Conservation (phyloP, 2,888 invertebrate genomes). For the Morpho achilles region DNA sequence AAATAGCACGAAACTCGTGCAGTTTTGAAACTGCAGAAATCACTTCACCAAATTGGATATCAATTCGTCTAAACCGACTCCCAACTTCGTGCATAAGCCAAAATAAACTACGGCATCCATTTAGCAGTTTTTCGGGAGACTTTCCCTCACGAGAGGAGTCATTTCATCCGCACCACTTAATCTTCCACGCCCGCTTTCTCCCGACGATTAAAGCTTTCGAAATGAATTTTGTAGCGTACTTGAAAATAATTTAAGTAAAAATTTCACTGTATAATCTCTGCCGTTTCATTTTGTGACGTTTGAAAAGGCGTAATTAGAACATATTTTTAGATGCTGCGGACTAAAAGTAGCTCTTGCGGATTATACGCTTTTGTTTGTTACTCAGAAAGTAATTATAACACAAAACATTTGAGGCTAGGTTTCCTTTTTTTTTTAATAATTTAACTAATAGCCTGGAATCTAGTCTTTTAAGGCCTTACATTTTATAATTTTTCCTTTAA, state of each 20-base stretch:
- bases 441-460: no score
- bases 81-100: slow-evolving; percentile 19
- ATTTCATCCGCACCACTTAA: slow-evolving; percentile 23
- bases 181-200: slow-evolving; percentile 19
- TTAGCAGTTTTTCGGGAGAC: slow-evolving; percentile 8
- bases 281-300: slow-evolving; percentile 16
- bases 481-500: no score
- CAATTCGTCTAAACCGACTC: slow-evolving; percentile 19
- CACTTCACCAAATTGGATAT: slow-evolving; percentile 21
- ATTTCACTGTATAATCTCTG: slow-evolving; percentile 22
- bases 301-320: slow-evolving; percentile 23
- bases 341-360: slow-evolving; percentile 3
- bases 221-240: slow-evolving; percentile 23
- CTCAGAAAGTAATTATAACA: no score
- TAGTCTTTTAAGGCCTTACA: not conserved
- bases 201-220: slow-evolving; percentile 30
- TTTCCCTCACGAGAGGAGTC: slow-evolving; percentile 1
- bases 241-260: slow-evolving; percentile 26
- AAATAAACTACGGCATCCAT: slow-evolving; percentile 19
- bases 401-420: no score
- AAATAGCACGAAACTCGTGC: not conserved
- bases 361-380: not conserved
- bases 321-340: slow-evolving; percentile 6
- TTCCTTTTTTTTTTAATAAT: no score
- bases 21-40: slow-evolving; percentile 8